Evolutionary conservation across 2,797 vertebrate genomes (phyloP).

Genomic region (Masticophis lateralis): DNA sequence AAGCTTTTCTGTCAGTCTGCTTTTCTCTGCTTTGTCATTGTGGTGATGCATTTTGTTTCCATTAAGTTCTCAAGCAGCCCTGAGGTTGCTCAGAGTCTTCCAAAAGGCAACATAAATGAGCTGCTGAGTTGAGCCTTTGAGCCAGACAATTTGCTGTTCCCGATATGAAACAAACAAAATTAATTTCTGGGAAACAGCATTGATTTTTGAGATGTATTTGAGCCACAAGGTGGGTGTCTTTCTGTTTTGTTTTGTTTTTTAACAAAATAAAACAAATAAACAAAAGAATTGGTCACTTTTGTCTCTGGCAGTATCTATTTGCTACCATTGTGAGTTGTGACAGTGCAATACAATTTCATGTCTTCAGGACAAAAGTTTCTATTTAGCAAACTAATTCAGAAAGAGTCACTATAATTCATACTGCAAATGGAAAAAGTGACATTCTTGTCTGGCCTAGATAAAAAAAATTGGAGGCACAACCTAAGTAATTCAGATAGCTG

Average conservation of each 20-base stretch:
- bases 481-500: slow-evolving; percentile 33
- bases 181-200: slow-evolving; percentile 45
- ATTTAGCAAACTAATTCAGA: slow-evolving; percentile 58
- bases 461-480: slow-evolving; percentile 24
- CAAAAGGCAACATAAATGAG: slow-evolving; percentile 48
- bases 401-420: slow-evolving; percentile 49
- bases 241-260: neutral
- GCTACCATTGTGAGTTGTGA: slow-evolving; percentile 46
- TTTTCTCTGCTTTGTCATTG: neutral
- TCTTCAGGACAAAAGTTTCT: slow-evolving; percentile 58
- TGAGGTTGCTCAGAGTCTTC: slow-evolving; percentile 47
- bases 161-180: slow-evolving; percentile 48
- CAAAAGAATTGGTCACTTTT: slow-evolving; percentile 23
- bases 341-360: slow-evolving; percentile 46
- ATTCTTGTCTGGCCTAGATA: slow-evolving; percentile 37
- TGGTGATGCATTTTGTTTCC: slow-evolving; percentile 36
- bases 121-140: slow-evolving; percentile 42
- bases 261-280: neutral
- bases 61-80: slow-evolving; percentile 45
- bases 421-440: slow-evolving; percentile 28
- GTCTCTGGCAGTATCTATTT: slow-evolving; percentile 30
- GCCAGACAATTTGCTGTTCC: slow-evolving; percentile 44
- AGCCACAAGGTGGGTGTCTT: slow-evolving; percentile 19
- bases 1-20: neutral
- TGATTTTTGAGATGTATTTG: slow-evolving; percentile 37